Evolutionary conservation across 1,140 invertebrate genomes (phyloP).

Genomic region (Lepidurus couesii): DNA sequence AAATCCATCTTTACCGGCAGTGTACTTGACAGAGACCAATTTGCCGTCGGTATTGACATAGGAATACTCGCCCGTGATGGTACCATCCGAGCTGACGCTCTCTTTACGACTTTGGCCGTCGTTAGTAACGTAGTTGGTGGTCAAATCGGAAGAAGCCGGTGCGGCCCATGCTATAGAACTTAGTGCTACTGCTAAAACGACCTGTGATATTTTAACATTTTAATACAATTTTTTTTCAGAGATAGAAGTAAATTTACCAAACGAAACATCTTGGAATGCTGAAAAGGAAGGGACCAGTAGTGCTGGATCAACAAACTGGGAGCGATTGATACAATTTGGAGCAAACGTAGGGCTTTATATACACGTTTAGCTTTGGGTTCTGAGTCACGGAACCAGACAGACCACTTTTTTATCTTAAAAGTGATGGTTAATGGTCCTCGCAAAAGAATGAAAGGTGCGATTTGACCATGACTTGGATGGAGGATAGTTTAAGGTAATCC

Average conservation of each 20-base stretch:
- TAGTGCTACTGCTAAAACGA: constrained; percentile 11
- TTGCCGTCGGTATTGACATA: constrained; percentile 52
- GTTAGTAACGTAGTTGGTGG: constrained; percentile 38
- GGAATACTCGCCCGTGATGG: constrained; percentile 55
- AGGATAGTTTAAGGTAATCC: not conserved
- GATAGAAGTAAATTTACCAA: not conserved
- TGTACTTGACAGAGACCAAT: constrained; percentile 57
- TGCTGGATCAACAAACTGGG: not conserved
- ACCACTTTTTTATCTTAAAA: not conserved
- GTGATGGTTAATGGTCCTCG: not conserved
- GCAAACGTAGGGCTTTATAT: not conserved
- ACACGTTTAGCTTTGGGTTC: not conserved
- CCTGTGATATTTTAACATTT: not conserved
- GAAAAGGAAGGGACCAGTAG: not conserved
- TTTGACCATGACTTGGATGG: not conserved
- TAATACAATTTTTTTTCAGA: not conserved
- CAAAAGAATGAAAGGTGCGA: not conserved
- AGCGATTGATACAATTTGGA: not conserved
- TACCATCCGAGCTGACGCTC: constrained; percentile 40
- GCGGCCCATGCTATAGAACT: constrained; percentile 13
- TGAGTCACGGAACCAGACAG: not conserved
- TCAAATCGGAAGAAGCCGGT: constrained; percentile 3
- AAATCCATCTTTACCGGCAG: constrained; percentile 60
- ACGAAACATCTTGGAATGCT: not conserved
- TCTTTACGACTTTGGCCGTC: constrained; percentile 37